These are phyloP conservation scores for Polylopha cassiicola DNA, from an alignment of 2,888 invertebrate species.

Conservation along the genomic window DNA sequence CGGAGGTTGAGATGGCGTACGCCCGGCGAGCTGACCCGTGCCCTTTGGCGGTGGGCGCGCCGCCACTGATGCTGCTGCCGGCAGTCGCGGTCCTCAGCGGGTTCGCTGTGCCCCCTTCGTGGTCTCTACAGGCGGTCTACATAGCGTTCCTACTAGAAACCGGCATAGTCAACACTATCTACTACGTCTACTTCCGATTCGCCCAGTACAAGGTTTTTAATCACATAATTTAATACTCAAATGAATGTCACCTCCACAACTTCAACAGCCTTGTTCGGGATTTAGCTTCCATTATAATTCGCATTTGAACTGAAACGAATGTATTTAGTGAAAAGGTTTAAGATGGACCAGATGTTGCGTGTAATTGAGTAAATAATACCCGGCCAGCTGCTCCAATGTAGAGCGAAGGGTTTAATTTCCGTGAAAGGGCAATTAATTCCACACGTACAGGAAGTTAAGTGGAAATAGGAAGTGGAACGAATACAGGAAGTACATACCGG, in stretches of 20 bases:
- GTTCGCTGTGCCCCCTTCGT: slow-evolving; percentile 56
- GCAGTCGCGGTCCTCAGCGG: slow-evolving; percentile 55
- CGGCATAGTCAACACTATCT: slow-evolving; percentile 53
- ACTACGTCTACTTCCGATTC: slow-evolving; percentile 53
- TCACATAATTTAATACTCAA: no score
- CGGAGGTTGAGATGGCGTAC: slow-evolving; percentile 53
- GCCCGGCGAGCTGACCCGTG: slow-evolving; percentile 51
- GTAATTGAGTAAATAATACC: not conserved
- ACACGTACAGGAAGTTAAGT: slow-evolving; percentile 13
- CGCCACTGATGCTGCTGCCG: slow-evolving; percentile 65
- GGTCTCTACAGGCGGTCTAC: slow-evolving; percentile 54
- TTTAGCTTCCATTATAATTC: no score
- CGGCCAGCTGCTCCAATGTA: slow-evolving; percentile 1
- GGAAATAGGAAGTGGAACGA: slow-evolving; percentile 19
- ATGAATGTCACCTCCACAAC: no score
- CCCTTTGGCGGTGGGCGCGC: slow-evolving; percentile 54
- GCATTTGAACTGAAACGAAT: no score
- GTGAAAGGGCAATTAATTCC: slow-evolving; percentile 3
- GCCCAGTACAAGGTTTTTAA: slow-evolving; percentile 52
- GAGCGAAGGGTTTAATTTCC: slow-evolving; percentile 10
- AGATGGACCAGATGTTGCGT: no score
- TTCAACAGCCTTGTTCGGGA: no score
- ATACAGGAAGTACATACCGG: slow-evolving; percentile 10
- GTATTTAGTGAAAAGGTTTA: no score
- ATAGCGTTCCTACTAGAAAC: slow-evolving; percentile 54